phyloP scores from a whole-genome alignment of 2,797 vertebrate genomes.

The Chaunax sp. region DNA sequence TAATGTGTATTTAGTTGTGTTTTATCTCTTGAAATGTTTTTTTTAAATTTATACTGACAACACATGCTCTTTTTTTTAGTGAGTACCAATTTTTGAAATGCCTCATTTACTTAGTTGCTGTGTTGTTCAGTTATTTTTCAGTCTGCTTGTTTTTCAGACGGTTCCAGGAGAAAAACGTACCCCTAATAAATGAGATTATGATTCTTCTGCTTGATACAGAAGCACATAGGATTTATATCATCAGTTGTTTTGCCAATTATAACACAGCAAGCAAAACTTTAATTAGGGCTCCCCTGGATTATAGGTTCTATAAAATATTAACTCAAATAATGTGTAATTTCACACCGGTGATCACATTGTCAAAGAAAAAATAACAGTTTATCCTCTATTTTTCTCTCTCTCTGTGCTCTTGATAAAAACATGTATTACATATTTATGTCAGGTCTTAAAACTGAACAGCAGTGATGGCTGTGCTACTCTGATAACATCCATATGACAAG shows the following conservation, averaged over 20 bases:
- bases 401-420: not conserved
- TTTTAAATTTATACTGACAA: conserved; percentile 10
- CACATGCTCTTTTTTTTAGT: not conserved
- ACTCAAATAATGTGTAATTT: conserved; percentile 22
- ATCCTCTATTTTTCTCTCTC: not conserved
- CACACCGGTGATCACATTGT: not conserved
- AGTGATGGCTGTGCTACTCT: not conserved
- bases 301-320: conserved; percentile 34
- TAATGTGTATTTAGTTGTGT: not conserved
- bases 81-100: conserved; percentile 13
- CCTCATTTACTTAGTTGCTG: conserved; percentile 14
- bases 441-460: not conserved
- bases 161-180: conserved; percentile 31
- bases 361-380: not conserved
- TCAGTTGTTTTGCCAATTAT: conserved; percentile 58
- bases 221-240: conserved; percentile 37
- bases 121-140: conserved; percentile 10
- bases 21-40: not conserved
- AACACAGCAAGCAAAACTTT: conserved; percentile 58
- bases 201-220: conserved; percentile 48
- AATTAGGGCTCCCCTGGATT: conserved; percentile 54
- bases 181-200: conserved; percentile 52
- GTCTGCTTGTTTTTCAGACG: not conserved
- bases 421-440: not conserved
- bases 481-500: not conserved